These are phyloP conservation scores for Cyanistes caeruleus DNA, from an alignment of 2,113 vertebrate genomes.

Conservation along the genomic window DNA sequence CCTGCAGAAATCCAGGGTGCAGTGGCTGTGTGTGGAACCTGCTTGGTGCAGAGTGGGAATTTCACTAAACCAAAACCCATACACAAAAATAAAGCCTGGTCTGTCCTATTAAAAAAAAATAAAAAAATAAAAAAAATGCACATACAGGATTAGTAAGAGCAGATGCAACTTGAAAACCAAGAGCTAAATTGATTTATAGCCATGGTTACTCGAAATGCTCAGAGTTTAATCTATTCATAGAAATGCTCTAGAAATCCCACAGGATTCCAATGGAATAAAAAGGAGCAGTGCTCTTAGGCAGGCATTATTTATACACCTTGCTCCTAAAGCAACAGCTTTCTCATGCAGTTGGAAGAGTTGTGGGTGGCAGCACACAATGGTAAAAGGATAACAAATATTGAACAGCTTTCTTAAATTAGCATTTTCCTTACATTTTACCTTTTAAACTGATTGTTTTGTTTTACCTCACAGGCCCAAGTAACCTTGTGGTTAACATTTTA, in stretches of 20 bases:
- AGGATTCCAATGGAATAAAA: slow-evolving; percentile 56
- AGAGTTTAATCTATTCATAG: slow-evolving; percentile 66
- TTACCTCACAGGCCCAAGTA: slow-evolving; percentile 43
- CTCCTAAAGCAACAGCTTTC: slow-evolving; percentile 43
- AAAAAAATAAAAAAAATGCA: background rate
- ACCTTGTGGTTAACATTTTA: background rate
- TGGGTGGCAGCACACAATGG: slow-evolving; percentile 8
- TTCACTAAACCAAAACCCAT: background rate
- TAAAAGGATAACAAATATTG: slow-evolving; percentile 20
- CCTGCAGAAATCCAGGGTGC: background rate
- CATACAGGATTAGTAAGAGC: slow-evolving; percentile 14
- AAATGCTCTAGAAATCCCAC: slow-evolving; percentile 67
- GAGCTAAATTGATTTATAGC: slow-evolving; percentile 70
- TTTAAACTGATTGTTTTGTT: background rate
- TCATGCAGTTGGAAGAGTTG: background rate
- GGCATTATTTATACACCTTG: slow-evolving; percentile 65
- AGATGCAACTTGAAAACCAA: slow-evolving; percentile 69
- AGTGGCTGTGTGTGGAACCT: background rate
- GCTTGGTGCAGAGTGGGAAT: background rate
- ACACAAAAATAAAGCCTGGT: background rate
- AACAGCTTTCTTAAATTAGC: slow-evolving; percentile 44
- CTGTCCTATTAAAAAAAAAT: background rate
- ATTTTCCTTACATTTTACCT: background rate
- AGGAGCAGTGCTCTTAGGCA: slow-evolving; percentile 22
- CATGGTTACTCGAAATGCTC: slow-evolving; percentile 70